Base-by-base conservation (phyloP, 2,888 invertebrate genomes). In the Platerodrilus igneus region DNA sequence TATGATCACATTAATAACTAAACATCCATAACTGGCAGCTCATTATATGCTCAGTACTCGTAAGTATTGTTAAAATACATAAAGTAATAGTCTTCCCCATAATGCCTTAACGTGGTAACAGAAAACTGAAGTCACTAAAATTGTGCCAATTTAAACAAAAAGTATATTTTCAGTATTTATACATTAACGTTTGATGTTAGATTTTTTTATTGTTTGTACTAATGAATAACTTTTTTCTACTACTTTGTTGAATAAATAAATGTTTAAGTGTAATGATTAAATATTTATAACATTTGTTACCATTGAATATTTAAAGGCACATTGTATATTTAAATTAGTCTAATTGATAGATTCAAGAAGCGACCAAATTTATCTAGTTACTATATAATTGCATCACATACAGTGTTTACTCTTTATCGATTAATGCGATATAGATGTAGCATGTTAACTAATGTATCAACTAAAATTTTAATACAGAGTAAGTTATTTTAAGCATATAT, bases 221-320 rank as follows among this genome's bases (percentile, higher is more conserved):
- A 36, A 35, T 34, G 23, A 39, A 37, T 41, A 27, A 38, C 28
- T 43, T 27, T 23, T 29, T 41, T 37, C 37, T 19, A 20, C 31
- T 17, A 29, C 37, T 37, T 27, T 37, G 11, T 32, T 21, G 15
- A 23, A 14, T 32, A 37, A 41, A 16, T 33, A 37, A 39, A 28
- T 19, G 31, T 26, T 28, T n/a, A 32, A 37, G 33, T 42, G 37
- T 42, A 42, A 34, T 32, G 37, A n/a, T n/a, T n/a, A 37, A 51
- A 48, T 50, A 50, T 51, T 53, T 53, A 50, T 47, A 45, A 48
- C 38, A 43, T 41, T 52, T 50, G 53, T 53, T 53, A 53, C 51
- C 53, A 52, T 44, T 45, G 42, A 37, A 28, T 48, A 41, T 48
- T 46, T 21, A 35, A 45, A 25, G 40, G 49, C 43, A 46, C 38